These are phyloP conservation scores for Drosophila antonietae DNA, from an alignment of 2,888 invertebrate genomes.

Conservation along the genomic window DNA sequence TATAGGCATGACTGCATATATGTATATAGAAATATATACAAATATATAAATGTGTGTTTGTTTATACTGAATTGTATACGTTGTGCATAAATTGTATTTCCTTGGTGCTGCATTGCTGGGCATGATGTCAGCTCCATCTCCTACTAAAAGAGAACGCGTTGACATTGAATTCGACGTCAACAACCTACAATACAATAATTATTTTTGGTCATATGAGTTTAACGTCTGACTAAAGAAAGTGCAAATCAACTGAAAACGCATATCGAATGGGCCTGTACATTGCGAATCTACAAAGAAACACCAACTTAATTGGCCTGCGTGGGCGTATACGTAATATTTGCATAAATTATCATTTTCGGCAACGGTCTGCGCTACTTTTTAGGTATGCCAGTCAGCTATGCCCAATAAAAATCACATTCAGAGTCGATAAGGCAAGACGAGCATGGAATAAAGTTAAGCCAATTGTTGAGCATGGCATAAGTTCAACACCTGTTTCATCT, in stretches of 20 bases:
- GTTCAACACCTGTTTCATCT: constrained; percentile 10
- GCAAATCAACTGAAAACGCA: background rate
- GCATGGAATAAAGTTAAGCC: constrained; percentile 23
- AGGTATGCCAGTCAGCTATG: constrained; percentile 48
- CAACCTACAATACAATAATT: constrained; percentile 25
- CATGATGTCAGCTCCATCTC: constrained; percentile 67
- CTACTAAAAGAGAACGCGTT: constrained; percentile 39
- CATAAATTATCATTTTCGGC: constrained; percentile 22
- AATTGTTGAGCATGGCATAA: background rate
- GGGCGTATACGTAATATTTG: constrained; percentile 49
- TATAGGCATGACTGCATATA: constrained; percentile 14
- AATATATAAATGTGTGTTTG: background rate
- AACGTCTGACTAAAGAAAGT: constrained; percentile 8
- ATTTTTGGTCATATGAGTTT: constrained; percentile 33
- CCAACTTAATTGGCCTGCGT: constrained; percentile 3
- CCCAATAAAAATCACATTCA: constrained; percentile 58
- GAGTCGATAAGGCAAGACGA: constrained; percentile 23
- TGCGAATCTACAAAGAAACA: background rate
- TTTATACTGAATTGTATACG: background rate
- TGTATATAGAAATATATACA: background rate
- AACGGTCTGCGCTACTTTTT: constrained; percentile 41
- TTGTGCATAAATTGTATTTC: constrained; percentile 19
- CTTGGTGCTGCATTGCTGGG: constrained; percentile 23
- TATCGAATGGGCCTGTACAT: background rate
- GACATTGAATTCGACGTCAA: constrained; percentile 59